phyloP scores from a whole-genome alignment of 2,113 vertebrate species.

The Thermophis baileyi region DNA sequence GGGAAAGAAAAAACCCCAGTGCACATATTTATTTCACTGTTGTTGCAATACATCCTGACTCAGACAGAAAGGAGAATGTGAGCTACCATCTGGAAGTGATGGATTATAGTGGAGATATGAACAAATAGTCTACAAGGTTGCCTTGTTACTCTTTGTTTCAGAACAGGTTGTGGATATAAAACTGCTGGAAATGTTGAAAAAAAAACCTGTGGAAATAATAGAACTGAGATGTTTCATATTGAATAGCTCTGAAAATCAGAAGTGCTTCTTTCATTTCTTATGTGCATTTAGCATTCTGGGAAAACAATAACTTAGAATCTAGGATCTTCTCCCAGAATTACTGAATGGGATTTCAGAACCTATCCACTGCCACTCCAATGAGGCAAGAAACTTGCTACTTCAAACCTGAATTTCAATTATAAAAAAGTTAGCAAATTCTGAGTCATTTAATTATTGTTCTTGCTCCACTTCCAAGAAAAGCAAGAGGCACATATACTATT shows the following conservation, averaged over 20 bases:
- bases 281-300: neutral
- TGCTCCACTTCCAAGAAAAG: neutral
- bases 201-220: neutral
- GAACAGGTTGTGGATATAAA: neutral
- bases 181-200: neutral
- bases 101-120: accelerated
- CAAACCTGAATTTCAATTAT: neutral
- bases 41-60: neutral
- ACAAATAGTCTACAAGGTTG: neutral
- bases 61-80: neutral
- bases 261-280: neutral
- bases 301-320: neutral
- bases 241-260: neutral
- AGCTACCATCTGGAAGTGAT: neutral
- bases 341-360: neutral
- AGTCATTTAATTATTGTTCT: neutral
- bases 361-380: neutral
- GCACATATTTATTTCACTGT: neutral
- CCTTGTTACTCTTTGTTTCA: neutral
- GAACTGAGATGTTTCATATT: neutral
- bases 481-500: neutral
- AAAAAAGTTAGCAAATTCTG: neutral
- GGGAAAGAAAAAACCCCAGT: neutral
- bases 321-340: neutral
- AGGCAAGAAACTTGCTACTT: neutral